Evolutionary conservation across 2,113 vertebrate species (phyloP).

Genomic region (Brachyistius frenatus): DNA sequence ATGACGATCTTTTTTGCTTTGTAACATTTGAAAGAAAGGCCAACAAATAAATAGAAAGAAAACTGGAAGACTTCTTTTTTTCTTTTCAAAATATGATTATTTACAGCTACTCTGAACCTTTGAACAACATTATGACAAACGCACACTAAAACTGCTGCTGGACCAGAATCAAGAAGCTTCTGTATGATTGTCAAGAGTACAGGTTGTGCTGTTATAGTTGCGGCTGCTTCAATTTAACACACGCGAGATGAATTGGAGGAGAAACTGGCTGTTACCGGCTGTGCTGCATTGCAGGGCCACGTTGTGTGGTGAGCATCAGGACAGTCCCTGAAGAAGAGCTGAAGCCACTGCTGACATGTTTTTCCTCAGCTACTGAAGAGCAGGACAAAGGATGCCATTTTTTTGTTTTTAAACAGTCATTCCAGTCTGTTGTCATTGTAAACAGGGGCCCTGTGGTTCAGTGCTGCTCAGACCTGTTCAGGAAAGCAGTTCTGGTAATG

Average conservation of each 20-base stretch:
- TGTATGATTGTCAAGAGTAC: slow-evolving; percentile 67
- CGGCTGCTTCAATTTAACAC: neutral
- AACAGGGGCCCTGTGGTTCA: neutral
- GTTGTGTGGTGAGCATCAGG: neutral
- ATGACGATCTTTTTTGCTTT: slow-evolving; percentile 31
- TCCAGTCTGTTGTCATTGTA: neutral
- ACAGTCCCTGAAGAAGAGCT: slow-evolving; percentile 7
- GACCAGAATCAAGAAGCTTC: slow-evolving; percentile 58
- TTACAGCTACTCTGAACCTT: slow-evolving; percentile 44
- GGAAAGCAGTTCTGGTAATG: neutral
- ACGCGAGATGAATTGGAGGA: neutral
- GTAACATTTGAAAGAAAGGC: slow-evolving; percentile 35
- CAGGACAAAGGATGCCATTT: neutral
- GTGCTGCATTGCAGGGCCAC: slow-evolving; percentile 37
- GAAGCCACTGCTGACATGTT: neutral
- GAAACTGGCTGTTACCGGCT: slow-evolving; percentile 10
- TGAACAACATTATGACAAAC: slow-evolving; percentile 26
- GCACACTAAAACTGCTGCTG: slow-evolving; percentile 33
- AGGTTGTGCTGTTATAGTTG: slow-evolving; percentile 49
- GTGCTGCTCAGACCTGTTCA: neutral
- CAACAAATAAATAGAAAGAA: slow-evolving; percentile 61
- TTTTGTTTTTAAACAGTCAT: neutral
- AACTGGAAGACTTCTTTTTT: slow-evolving; percentile 55
- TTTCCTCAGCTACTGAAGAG: neutral
- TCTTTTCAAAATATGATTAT: slow-evolving; percentile 34